Conservation (phyloP, 2,888 invertebrate genomes). For the Catocala sponsa region DNA sequence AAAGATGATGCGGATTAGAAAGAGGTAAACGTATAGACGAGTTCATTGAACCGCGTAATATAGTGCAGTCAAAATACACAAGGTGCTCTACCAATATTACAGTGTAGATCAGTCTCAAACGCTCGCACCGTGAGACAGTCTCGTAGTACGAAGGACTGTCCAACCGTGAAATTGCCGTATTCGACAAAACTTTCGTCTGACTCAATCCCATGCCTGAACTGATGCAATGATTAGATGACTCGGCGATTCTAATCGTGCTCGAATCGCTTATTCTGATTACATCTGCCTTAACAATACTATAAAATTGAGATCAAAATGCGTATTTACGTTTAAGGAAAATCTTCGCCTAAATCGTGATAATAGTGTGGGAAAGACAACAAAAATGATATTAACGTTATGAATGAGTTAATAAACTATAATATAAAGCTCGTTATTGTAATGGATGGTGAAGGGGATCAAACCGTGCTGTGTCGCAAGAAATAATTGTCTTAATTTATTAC, state of each 20-base stretch:
- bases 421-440: background rate
- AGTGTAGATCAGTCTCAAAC: background rate
- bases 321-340: background rate
- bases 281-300: slow-evolving; percentile 17
- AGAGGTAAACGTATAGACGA: background rate
- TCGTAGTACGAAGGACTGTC: slow-evolving; percentile 3
- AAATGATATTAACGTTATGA: background rate
- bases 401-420: slow-evolving; percentile 1
- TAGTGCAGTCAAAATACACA: background rate
- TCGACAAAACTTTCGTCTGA: slow-evolving; percentile 45
- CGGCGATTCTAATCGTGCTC: slow-evolving; percentile 36
- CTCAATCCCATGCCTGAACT: slow-evolving; percentile 51
- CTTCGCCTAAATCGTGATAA: too few species aligned
- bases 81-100: background rate
- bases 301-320: background rate
- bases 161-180: slow-evolving; percentile 48
- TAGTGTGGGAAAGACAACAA: too few species aligned
- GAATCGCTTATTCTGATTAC: slow-evolving; percentile 39
- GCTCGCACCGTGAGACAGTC: slow-evolving; percentile 1
- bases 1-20: too few species aligned
- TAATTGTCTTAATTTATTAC: too few species aligned
- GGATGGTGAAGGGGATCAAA: too few species aligned
- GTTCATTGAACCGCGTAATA: background rate
- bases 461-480: too few species aligned
- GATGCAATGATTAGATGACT: slow-evolving; percentile 41